Evolutionary conservation across 2,888 invertebrate genomes (phyloP), one percentile per base, ranked within the genome.

Genomic region (Stenurella melanura): DNA sequence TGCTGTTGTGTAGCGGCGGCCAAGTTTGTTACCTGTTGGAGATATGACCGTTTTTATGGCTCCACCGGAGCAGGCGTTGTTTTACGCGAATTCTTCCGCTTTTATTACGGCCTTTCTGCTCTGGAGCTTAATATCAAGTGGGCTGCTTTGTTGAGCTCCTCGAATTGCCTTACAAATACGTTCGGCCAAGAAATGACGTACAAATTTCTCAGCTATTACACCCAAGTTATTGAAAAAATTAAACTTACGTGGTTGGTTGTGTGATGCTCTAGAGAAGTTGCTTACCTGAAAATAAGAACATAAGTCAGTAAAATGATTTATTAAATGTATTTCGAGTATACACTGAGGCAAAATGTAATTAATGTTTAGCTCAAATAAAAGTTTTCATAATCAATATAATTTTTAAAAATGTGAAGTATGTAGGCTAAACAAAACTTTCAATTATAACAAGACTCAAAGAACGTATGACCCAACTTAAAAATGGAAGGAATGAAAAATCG

Each of bases 21-120:
- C 57, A 66, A 74, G 70, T 80, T 80, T 77, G 78, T 80, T 80
- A 81, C 80, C 80, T 81, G 81, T 78, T 70, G 81, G 78, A 79
- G 78, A 81, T 80, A 80, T 76, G 80, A 74, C 81, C 70, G 72
- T 79, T 81, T 81, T 81, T 80, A 81, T 75, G 74, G 76, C 76
- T 19, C 42, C 76, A n/a, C 21, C 54, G 26, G 38, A 57, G 67
- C 38, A 70, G 66, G 17, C 64, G 70, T 78, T 78, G 76, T 79
- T 79, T 78, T 79, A 80, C 76, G 77, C 73, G 73, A 71, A 70
- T 73, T 76, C 74, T 79, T 80, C 80, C 70, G 75, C 75, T 70
- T 75, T 75, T 75, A 63, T 70, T 75, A 38, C 75, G 56, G 18
- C 73, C 73, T 77, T 78, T 73, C 73, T 73, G 75, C 76, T 76